A percentile compares a stretch with the other conserved stretches of the same genome.
Conservation (phyloP, 2,888 invertebrate genomes). For the Thalpophila matura region DNA sequence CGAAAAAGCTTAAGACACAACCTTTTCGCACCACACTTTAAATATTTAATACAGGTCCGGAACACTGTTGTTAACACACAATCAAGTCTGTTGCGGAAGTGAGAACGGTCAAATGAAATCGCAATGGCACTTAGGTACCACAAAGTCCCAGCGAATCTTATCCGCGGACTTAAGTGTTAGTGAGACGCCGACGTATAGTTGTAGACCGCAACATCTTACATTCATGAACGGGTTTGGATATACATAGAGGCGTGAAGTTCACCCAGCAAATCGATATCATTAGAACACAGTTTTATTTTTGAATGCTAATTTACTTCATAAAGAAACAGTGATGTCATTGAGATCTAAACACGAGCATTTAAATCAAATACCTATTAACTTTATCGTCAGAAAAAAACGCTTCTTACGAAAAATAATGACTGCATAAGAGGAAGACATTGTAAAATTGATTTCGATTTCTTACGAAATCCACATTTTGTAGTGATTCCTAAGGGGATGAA, state of each 20-base stretch:
- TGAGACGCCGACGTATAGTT: slow-evolving; percentile 62
- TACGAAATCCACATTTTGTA: too few relatives aligned
- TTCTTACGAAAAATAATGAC: too few relatives aligned
- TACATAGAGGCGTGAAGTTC: slow-evolving; percentile 38
- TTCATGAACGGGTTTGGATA: slow-evolving; percentile 71
- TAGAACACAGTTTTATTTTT: neutral
- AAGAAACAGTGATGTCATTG: too few relatives aligned
- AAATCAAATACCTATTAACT: too few relatives aligned
- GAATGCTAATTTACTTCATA: too few relatives aligned
- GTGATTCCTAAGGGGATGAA: too few relatives aligned
- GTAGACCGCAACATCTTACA: slow-evolving; percentile 75
- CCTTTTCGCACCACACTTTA: slow-evolving; percentile 26
- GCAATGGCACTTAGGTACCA: slow-evolving; percentile 69
- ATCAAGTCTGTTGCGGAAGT: slow-evolving; percentile 59
- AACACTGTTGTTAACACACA: slow-evolving; percentile 61
- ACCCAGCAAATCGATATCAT: slow-evolving; percentile 25
- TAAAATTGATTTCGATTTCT: too few relatives aligned
- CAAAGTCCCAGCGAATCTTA: slow-evolving; percentile 70
- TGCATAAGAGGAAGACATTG: too few relatives aligned
- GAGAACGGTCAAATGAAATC: slow-evolving; percentile 67
- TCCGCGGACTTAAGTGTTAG: slow-evolving; percentile 72
- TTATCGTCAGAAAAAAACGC: too few relatives aligned
- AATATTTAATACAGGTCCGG: slow-evolving; percentile 54
- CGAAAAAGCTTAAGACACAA: slow-evolving; percentile 25
- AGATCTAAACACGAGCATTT: too few relatives aligned